Evolutionary conservation across 2,113 vertebrate genomes (phyloP), one percentile per base, ranked within the genome.

Genomic region (Podilymbus podiceps): DNA sequence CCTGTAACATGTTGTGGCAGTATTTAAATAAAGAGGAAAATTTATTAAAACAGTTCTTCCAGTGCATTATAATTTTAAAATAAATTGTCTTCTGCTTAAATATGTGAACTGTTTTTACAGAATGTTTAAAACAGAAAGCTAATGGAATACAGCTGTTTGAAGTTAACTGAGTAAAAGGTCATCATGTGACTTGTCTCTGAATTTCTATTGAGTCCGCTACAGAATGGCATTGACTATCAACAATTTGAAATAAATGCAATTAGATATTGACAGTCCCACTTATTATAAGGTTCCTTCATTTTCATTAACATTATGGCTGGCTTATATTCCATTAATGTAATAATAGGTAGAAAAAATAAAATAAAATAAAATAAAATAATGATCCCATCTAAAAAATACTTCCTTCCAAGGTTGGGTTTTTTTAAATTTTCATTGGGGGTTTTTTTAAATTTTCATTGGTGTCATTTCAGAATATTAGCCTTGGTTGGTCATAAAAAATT

Each of bases 11-110:
- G 42, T 93, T 91, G 42, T 75, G 40, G 30, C 75, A 85, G 9
- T 71, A 90, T 83, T 94, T 95, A 91, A 94, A 96, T 89, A 95
- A 90, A 92, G 52, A 96, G 16, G 14, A 77, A 66, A 93, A 66
- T 6, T 83, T 94, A 89, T 93, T 89, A 77, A 89, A 94, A 72
- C 7, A 44, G 44, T 38, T 91, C 20, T 9, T 84, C 38, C 12
- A 10, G 64, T 74, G n/a, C 11, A 79, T 93, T 71, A 55, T 2
- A 64, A 50, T 85, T 94, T 89, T 66, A 46, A 89, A 94, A 85
- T 71, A 3, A 84, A 85, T 87, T 84, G 7, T 18, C 11, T 71
- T 59, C 10, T 11, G 18, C 55, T 79, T 75, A 84, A 80, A 79
- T 79, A 64, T 9, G 15, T 69, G 81, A 93, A 59, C 25, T 52